These are phyloP conservation scores for Anolis carolinensis DNA, from an alignment of 2,113 vertebrate species.

Conservation along the genomic window DNA sequence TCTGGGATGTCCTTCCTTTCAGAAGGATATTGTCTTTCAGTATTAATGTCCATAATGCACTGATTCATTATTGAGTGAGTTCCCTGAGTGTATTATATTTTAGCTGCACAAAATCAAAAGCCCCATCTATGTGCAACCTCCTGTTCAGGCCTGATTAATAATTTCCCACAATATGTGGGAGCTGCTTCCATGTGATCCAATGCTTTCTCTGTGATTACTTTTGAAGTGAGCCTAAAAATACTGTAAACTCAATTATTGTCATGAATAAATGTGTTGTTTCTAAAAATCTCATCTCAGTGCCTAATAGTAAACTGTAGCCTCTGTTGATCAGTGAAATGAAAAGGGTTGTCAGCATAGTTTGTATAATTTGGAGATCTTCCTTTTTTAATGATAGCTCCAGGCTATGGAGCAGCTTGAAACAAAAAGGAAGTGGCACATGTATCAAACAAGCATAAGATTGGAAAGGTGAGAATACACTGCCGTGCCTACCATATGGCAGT, in stretches of 20 bases:
- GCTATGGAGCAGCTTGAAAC: too few relatives aligned
- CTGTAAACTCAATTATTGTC: not conserved
- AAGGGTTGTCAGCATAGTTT: not conserved
- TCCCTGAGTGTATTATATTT: not conserved
- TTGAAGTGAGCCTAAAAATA: not conserved
- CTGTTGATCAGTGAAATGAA: not conserved
- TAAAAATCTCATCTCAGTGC: not conserved
- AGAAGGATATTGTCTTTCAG: rapidly evolving
- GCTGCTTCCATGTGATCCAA: not conserved
- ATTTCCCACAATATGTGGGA: not conserved
- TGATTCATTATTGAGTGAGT: not conserved
- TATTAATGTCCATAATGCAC: not conserved
- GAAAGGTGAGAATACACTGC: too few relatives aligned
- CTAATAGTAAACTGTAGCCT: rapidly evolving
- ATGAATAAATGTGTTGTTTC: not conserved
- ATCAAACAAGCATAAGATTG: not conserved
- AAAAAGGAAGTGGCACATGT: not conserved
- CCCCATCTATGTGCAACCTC: not conserved
- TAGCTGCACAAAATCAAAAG: not conserved
- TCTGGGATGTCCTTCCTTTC: not conserved
- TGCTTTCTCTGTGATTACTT: not conserved
- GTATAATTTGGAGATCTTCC: not conserved
- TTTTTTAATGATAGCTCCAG: not conserved
- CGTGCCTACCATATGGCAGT: too few relatives aligned
- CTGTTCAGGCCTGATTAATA: not conserved